Conservation (phyloP, 2,888 invertebrate species). For the Cerceris rybyensis region DNA sequence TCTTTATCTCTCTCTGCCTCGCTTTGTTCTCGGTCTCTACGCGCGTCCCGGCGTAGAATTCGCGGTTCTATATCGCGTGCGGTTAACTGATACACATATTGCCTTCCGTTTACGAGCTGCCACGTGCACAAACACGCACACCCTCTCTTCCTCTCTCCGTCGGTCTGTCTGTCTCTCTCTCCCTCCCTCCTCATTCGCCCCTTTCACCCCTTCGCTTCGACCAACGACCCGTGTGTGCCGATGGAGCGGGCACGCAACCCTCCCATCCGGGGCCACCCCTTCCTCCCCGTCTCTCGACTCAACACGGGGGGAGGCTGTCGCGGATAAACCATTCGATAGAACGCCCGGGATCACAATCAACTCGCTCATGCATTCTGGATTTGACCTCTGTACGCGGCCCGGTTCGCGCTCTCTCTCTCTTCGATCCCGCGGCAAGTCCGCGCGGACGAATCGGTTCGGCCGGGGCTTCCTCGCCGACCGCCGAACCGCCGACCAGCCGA, state of each 20-base stretch:
- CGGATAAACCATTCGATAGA: constrained; percentile 48
- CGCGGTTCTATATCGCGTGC: constrained; percentile 38
- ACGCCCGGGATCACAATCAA: constrained; percentile 52
- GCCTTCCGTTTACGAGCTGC: constrained; percentile 52
- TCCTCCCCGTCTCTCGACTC: neutral
- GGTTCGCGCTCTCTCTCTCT: neutral
- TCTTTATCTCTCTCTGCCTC: neutral
- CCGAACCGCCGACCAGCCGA: too few species aligned
- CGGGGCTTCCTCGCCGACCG: constrained; percentile 6
- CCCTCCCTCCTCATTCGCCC: neutral
- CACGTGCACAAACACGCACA: constrained; percentile 38
- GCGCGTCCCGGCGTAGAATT: constrained; percentile 9
- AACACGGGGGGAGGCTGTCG: constrained; percentile 11
- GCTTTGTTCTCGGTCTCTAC: neutral
- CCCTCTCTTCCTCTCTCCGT: neutral
- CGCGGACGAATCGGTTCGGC: neutral
- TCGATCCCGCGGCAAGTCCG: neutral
- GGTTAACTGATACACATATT: constrained; percentile 60
- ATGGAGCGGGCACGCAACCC: constrained; percentile 16
- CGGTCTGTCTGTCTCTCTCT: neutral
- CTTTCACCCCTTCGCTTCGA: neutral
- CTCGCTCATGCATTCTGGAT: constrained; percentile 50
- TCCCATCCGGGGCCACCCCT: constrained; percentile 4
- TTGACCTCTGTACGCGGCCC: constrained; percentile 15
- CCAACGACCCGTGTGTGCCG: constrained; percentile 4